A percentile compares a stretch with the other conserved stretches of the same genome.
phyloP scores from a whole-genome alignment of 2,797 vertebrate species.

The Apodemus agrarius region DNA sequence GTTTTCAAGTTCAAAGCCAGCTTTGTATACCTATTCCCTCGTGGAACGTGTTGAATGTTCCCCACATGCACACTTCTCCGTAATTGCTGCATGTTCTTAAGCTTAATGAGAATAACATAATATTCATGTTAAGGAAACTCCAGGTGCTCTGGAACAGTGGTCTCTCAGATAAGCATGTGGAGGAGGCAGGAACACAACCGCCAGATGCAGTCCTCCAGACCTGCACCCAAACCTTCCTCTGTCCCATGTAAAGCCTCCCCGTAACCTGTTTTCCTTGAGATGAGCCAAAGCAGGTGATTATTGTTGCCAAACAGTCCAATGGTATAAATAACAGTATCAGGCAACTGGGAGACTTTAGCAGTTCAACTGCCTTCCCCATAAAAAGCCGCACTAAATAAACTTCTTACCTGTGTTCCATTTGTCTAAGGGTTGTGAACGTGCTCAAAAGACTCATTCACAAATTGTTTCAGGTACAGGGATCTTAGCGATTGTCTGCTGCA shows the following conservation, averaged over 20 bases:
- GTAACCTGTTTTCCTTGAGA: background rate
- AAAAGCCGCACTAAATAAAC: constrained; percentile 23
- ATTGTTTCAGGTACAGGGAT: background rate
- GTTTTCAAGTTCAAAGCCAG: constrained; percentile 70
- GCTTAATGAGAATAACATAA: constrained; percentile 70
- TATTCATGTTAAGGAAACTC: background rate
- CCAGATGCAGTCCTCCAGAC: background rate
- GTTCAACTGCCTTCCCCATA: background rate
- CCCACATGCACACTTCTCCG: constrained; percentile 40
- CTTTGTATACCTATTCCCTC: constrained; percentile 58
- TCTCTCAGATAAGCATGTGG: constrained; percentile 48
- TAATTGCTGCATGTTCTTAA: constrained; percentile 44
- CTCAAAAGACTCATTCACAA: constrained; percentile 61
- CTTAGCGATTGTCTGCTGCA: background rate
- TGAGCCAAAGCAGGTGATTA: background rate
- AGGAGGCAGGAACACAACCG: background rate
- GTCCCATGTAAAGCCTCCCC: background rate
- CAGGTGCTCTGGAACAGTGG: constrained; percentile 65
- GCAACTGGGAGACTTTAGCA: background rate
- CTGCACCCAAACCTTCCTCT: background rate
- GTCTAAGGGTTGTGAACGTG: background rate
- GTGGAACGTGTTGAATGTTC: constrained; percentile 57
- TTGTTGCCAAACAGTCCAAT: background rate
- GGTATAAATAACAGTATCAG: background rate
- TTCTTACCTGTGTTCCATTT: background rate